Conservation (phyloP, 1,140 invertebrate genomes). For the Bombus confusus region DNA sequence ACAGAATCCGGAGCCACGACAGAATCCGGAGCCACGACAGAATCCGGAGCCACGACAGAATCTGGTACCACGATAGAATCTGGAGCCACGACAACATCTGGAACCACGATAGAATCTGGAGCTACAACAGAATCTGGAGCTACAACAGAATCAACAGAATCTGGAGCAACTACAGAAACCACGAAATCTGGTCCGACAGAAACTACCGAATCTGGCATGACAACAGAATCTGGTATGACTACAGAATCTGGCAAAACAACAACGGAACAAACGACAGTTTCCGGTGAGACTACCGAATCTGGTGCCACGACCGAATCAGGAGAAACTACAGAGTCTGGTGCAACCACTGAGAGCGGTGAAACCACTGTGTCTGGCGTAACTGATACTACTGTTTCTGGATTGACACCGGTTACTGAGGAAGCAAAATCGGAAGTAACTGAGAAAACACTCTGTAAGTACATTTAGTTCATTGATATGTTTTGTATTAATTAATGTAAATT, state of each 20-base stretch:
- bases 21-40: conserved; percentile 51
- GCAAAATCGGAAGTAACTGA: conserved; percentile 67
- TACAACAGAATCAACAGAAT: conserved; percentile 61
- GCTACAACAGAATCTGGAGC: conserved; percentile 58
- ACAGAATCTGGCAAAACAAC: conserved; percentile 65
- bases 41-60: conserved; percentile 58
- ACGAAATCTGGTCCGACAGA: conserved; percentile 62
- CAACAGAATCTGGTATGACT: conserved; percentile 56
- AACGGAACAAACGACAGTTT: conserved; percentile 59
- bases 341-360: conserved; percentile 52
- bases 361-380: conserved; percentile 49
- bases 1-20: conserved; percentile 61
- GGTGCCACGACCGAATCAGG: conserved; percentile 53
- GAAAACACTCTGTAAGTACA: conserved; percentile 66
- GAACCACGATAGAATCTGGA: conserved; percentile 66
- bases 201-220: conserved; percentile 56
- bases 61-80: conserved; percentile 53
- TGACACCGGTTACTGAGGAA: conserved; percentile 47
- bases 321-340: conserved; percentile 59
- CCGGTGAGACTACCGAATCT: conserved; percentile 58
- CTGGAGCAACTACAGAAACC: conserved; percentile 66
- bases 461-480: no score
- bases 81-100: conserved; percentile 57
- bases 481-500: no score
- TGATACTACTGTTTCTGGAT: conserved; percentile 57